Evolutionary conservation across 2,797 vertebrate species (phyloP).

Genomic region (Novumbra hubbsi): DNA sequence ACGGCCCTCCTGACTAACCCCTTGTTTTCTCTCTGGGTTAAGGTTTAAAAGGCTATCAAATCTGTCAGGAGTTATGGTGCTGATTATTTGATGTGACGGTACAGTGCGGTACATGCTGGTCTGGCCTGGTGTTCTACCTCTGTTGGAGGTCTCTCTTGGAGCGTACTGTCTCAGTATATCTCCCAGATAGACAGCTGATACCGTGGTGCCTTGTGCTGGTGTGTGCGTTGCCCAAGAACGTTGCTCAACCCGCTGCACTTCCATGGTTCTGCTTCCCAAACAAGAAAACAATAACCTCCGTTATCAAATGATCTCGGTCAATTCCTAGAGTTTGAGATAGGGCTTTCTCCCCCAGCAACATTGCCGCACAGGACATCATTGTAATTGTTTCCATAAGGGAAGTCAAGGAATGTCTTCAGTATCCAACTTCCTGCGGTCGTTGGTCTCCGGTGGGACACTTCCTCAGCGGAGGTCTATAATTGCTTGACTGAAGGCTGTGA

Average conservation of each 20-base stretch:
- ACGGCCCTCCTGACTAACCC: conserved; percentile 4
- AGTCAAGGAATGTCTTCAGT: conserved; percentile 72
- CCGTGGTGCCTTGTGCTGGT: not conserved
- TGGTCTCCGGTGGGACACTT: conserved; percentile 51
- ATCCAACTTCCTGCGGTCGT: conserved; percentile 66
- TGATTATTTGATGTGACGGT: not conserved
- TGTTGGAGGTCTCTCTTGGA: not conserved
- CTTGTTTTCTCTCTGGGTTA: not conserved
- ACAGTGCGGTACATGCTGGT: not conserved
- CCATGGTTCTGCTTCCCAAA: conserved; percentile 31
- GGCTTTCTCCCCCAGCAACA: conserved; percentile 31
- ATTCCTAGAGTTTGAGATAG: conserved; percentile 53
- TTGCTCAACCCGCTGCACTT: conserved; percentile 37
- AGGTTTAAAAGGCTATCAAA: not conserved
- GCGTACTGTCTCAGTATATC: not conserved
- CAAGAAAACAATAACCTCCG: conserved; percentile 55
- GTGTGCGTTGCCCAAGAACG: conserved; percentile 30
- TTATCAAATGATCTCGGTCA: conserved; percentile 57
- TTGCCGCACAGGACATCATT: conserved; percentile 48
- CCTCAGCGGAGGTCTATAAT: conserved; percentile 39
- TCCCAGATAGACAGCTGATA: not conserved
- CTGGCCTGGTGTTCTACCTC: not conserved
- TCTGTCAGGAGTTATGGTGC: not conserved
- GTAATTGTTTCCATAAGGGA: conserved; percentile 77
- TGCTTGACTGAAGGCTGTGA: not conserved